Base-by-base conservation (phyloP, 2,888 invertebrate genomes). In the Caenorhabditis doughertyi region DNA sequence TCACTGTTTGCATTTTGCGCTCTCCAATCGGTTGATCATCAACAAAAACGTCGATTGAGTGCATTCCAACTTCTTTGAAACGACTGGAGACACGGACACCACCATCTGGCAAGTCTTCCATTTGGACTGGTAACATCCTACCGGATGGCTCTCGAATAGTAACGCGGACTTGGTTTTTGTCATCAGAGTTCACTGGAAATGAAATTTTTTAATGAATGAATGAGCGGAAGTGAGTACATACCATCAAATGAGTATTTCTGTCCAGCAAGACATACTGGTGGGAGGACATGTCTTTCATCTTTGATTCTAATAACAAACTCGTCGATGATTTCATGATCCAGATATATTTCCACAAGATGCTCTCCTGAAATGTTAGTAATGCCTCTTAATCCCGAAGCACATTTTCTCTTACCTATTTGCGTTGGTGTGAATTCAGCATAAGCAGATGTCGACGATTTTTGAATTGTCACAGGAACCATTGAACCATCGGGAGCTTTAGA, bases 401-500 rank as follows among this genome's bases (percentile, higher is more conserved):
- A 29, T 16, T 39, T 32, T 42, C 18, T 8, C 21, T 62, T 39
- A 70, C 84, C 84, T 64, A 32, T 81, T 60, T 65, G 55, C n/a
- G 53, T 60, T 21, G 83, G 83, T 9, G 65, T 74, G 51, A 83
- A 83, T 21, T 79, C 87, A 11, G 85, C 83, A 65, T 89, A 85
- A 32, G 87, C 89, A 53, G 86, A 88, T 47, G 83, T 85, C 21
- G 83, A 83, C 51, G 89, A 80, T 35, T 80, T 79, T 60, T 86
- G 85, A 47, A 89, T 72, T 18, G 84, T 70, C 16, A 88, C 89
- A 16, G 89, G 85, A 18, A 91, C 70, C 51, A 65, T 70, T 27
- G 81, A 72, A 74, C 86, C 85, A 68, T 89, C 85, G 29, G 90
- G 90, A 74, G 90, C 90, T 90, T 83, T 76, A 82, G 60, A 82